These are phyloP conservation scores for Mesopsocus fuscifrons DNA, from an alignment of 2,888 invertebrate genomes.

Conservation along the genomic window DNA sequence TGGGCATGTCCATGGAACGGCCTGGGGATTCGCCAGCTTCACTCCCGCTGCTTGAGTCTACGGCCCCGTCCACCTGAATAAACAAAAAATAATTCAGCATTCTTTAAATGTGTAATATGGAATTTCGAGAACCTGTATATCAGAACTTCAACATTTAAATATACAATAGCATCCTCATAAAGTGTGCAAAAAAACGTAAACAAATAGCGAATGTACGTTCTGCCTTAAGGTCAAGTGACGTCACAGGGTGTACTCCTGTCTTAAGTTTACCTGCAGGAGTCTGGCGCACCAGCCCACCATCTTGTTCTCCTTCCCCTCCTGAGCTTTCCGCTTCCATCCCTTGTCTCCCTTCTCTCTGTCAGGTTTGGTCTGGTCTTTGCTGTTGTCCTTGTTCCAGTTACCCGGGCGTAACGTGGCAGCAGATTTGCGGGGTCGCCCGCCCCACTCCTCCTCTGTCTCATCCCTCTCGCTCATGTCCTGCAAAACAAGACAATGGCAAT, in stretches of 20 bases:
- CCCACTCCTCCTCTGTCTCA: constrained; percentile 28
- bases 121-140: too few species aligned
- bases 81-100: too few species aligned
- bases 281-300: constrained; percentile 25
- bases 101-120: too few species aligned
- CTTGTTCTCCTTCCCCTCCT: constrained; percentile 24
- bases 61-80: constrained; percentile 35
- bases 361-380: constrained; percentile 22
- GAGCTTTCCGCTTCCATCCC: neutral
- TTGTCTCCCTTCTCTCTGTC: constrained; percentile 17
- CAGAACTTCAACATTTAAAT: too few species aligned
- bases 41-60: constrained; percentile 29
- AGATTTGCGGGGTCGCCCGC: constrained; percentile 20
- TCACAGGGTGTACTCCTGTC: too few species aligned
- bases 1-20: constrained; percentile 14
- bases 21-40: constrained; percentile 27
- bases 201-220: too few species aligned
- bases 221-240: too few species aligned
- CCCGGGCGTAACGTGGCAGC: neutral
- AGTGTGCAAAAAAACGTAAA: too few species aligned
- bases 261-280: constrained; percentile 23
- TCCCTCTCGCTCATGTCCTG: constrained; percentile 6
- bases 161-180: too few species aligned
- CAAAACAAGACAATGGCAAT: constrained; percentile 49
- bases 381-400: constrained; percentile 16